phyloP scores from a whole-genome alignment of 1,140 invertebrate genomes.

The Bursaphelenchus mucronatus region DNA sequence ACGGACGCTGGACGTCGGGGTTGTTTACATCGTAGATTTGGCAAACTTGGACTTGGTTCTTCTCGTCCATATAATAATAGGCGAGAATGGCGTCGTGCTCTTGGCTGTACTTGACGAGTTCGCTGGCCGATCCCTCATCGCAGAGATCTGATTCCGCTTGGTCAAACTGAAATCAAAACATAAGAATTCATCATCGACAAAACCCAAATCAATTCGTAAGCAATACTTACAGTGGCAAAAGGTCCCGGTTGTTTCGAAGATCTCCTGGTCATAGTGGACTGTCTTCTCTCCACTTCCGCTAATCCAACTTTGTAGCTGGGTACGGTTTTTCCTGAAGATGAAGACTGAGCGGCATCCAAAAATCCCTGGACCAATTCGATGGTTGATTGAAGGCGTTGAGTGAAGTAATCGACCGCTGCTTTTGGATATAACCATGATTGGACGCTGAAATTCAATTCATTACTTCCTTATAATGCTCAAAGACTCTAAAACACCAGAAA shows the following conservation, averaged over 20 bases:
- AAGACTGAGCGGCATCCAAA: conserved; percentile 19
- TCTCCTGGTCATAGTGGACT: too few species aligned
- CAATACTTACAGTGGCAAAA: too few species aligned
- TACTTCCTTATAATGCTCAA: not conserved
- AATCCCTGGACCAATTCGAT: conserved; percentile 42
- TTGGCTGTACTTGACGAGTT: conserved; percentile 44
- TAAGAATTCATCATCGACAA: not conserved
- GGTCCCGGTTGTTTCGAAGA: too few species aligned
- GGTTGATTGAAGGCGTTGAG: conserved; percentile 32
- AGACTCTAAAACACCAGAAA: conserved; percentile 8
- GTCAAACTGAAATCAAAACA: conserved; percentile 6
- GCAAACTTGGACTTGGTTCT: conserved; percentile 39
- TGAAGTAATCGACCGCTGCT: conserved; percentile 29
- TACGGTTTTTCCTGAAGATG: too few species aligned
- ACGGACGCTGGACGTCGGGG: conserved; percentile 6
- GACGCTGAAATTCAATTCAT: conserved; percentile 29
- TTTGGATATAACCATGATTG: conserved; percentile 29
- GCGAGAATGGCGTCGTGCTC: conserved; percentile 48
- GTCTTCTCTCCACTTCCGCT: too few species aligned
- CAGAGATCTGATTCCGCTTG: conserved; percentile 12
- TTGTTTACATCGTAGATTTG: conserved; percentile 33
- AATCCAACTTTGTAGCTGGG: too few species aligned
- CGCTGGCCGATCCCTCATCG: conserved; percentile 44
- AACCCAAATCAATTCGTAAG: too few species aligned
- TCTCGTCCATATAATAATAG: conserved; percentile 52